Evolutionary conservation across 2,888 invertebrate genomes (phyloP).

Genomic region (Yponomeuta plumbellus): DNA sequence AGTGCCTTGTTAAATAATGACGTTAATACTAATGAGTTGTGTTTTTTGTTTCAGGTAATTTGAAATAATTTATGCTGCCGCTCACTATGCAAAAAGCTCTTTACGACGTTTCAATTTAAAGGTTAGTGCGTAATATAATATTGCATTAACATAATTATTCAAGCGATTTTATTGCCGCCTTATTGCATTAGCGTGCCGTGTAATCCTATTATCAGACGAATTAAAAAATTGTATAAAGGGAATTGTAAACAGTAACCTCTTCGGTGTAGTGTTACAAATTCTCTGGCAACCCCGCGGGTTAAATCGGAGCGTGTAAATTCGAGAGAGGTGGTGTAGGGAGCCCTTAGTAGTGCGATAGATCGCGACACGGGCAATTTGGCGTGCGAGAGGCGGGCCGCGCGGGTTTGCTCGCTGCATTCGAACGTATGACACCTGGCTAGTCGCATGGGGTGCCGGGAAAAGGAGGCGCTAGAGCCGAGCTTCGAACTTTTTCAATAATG

Average conservation of each 20-base stretch:
- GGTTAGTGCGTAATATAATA: conserved; percentile 4
- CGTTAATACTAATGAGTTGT: conserved; percentile 34
- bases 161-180: background rate
- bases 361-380: conserved; percentile 69
- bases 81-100: conserved; percentile 22
- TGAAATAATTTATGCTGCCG: background rate
- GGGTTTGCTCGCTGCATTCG: conserved; percentile 45
- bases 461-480: background rate
- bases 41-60: conserved; percentile 63
- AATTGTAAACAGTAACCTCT: conserved; percentile 38
- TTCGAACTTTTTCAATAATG: background rate
- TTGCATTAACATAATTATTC: background rate
- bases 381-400: conserved; percentile 50
- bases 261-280: conserved; percentile 28
- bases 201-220: conserved; percentile 38
- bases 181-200: conserved; percentile 18
- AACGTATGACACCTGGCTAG: conserved; percentile 48
- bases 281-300: conserved; percentile 27
- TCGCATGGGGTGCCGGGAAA: conserved; percentile 37
- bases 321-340: conserved; percentile 57
- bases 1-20: conserved; percentile 29
- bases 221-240: conserved; percentile 35
- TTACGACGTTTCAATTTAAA: conserved; percentile 5
- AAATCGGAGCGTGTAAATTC: conserved; percentile 55
- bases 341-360: conserved; percentile 64